A percentile compares a stretch with the other conserved stretches of the same genome.
phyloP scores from a whole-genome alignment of 2,888 invertebrate species.

The Melinaea marsaeus region DNA sequence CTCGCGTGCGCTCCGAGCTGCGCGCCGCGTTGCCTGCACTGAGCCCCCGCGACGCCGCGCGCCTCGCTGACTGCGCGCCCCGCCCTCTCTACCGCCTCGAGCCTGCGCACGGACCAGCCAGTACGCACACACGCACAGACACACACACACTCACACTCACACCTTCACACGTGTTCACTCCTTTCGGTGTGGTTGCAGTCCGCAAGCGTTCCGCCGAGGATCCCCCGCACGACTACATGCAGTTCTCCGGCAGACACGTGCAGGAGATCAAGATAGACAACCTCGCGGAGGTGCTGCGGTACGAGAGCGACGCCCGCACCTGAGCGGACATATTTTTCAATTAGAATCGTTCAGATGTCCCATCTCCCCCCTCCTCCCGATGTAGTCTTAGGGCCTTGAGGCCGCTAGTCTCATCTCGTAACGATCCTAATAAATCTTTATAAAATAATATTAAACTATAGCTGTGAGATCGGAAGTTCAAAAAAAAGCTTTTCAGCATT shows the following conservation, averaged over 20 bases:
- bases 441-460: too few relatives aligned
- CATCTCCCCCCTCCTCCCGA: not conserved
- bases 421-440: too few relatives aligned
- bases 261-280: conserved; percentile 86
- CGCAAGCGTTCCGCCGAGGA: conserved; percentile 77
- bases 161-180: not conserved
- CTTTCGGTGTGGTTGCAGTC: conserved; percentile 63
- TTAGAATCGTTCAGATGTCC: too few relatives aligned
- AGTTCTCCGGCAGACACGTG: conserved; percentile 86
- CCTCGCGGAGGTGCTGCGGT: conserved; percentile 78
- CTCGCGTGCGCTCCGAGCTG: conserved; percentile 84
- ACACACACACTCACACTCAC: not conserved
- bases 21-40: conserved; percentile 82
- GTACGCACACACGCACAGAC: conserved; percentile 63
- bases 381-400: not conserved
- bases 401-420: too few relatives aligned
- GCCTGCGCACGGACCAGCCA: conserved; percentile 77
- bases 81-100: conserved; percentile 84
- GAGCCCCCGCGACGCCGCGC: conserved; percentile 11
- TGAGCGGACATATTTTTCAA: not conserved
- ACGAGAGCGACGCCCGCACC: conserved; percentile 52
- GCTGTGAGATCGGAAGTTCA: too few relatives aligned
- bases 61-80: conserved; percentile 68
- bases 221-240: conserved; percentile 80
- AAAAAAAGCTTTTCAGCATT: too few relatives aligned